Conservation (phyloP, 2,888 invertebrate species). For the Halictus ligatus region DNA sequence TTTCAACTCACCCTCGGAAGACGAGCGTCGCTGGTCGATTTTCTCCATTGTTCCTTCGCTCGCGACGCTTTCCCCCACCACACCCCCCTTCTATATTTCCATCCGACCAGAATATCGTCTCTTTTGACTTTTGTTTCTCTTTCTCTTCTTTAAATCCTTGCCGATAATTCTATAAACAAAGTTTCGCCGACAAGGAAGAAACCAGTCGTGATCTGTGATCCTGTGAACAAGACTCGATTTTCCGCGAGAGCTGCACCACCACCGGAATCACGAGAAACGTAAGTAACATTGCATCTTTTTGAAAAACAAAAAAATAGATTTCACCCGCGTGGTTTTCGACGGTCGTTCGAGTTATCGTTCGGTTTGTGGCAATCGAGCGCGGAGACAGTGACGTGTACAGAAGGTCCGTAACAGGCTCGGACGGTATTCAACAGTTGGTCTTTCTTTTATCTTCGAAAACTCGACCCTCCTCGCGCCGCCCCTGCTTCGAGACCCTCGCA, state of each 20-base stretch:
- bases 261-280: constrained; percentile 21
- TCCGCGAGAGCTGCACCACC: background rate
- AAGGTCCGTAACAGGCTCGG: constrained; percentile 47
- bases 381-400: background rate
- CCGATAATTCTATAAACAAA: background rate
- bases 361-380: background rate
- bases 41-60: constrained; percentile 6
- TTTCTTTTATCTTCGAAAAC: constrained; percentile 83
- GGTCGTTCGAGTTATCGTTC: background rate
- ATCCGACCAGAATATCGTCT: background rate
- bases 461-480: constrained; percentile 68
- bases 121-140: background rate
- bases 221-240: background rate
- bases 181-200: background rate
- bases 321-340: background rate
- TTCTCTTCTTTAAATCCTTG: background rate
- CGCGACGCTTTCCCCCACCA: background rate
- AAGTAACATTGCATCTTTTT: constrained; percentile 32
- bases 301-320: background rate
- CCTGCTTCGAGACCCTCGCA: constrained; percentile 74
- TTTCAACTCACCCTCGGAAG: constrained; percentile 34
- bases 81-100: background rate
- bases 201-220: background rate
- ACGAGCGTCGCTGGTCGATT: constrained; percentile 36
- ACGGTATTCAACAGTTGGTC: constrained; percentile 84